Base-by-base conservation (phyloP, 2,113 vertebrate genomes). In the Suricata suricatta region DNA sequence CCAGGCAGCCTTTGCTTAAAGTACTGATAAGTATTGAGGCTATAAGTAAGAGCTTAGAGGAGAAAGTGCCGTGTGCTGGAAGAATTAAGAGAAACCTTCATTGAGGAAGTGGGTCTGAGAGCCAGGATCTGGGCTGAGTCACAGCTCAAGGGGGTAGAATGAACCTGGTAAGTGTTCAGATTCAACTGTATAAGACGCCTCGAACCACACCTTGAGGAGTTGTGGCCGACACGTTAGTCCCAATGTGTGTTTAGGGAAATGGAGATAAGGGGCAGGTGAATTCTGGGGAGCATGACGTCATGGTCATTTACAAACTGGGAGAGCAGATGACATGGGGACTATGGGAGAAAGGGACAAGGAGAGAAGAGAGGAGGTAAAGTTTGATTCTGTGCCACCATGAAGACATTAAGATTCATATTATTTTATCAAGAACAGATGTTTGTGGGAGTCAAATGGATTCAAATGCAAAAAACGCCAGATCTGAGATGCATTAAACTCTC, bases 371-470 rank as follows among this genome's bases (percentile, higher is more conserved):
- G 31, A 27, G 47, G n/a, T 54, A 21, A 25, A 88, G 82, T 84
- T 94, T 66, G 47, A 85, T n/a, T 93, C 54, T 76, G n/a, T 64
- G 52, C 47, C 47, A n/a, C 54, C 35, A 33, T 38, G 91, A 68
- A 95, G 72, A 74, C 68, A 86, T 85, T 88, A 74, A 1, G 82
- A 64, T 96, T 95, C 68, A 69, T 81, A 54, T 83, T 94, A 82
- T 96, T 94, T 92, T 93, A 93, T 86, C 68, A 97, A 85, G 89
- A 96, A 89, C 91, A 95, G 91, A 92, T 84, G 93, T 63, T 76
- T 38, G 41, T 76, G 41, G 93, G 86, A 94, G 52, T 91, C 91
- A 84, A 66, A 72, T 15, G 27, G 90, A 86, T 89, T 95, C 54
- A 87, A 68, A 76, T 93, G 60, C 85, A 88, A 77, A 96, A 74